Conservation (phyloP, 2,797 vertebrate species). For the Sebastes flavidus region DNA sequence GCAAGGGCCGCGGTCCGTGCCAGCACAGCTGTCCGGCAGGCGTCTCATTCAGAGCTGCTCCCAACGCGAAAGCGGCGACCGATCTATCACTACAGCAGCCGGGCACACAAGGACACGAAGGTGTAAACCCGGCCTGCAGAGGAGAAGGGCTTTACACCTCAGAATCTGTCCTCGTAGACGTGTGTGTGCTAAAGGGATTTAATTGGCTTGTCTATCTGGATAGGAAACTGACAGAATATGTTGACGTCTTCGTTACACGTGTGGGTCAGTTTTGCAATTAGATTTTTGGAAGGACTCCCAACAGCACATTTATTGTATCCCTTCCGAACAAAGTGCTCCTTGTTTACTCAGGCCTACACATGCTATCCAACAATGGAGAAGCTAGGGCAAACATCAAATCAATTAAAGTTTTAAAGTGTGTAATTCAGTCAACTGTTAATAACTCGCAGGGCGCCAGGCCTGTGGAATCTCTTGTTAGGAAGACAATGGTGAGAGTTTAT, state of each 20-base stretch:
- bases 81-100: slow-evolving; percentile 71
- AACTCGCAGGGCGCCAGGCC: slow-evolving; percentile 72
- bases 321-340: slow-evolving; percentile 5
- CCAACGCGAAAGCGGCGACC: slow-evolving; percentile 53
- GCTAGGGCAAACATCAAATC: slow-evolving; percentile 53
- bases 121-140: slow-evolving; percentile 64
- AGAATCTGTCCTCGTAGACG: slow-evolving; percentile 36
- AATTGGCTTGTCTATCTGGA: slow-evolving; percentile 33
- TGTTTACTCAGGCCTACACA: slow-evolving; percentile 25
- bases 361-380: slow-evolving; percentile 17
- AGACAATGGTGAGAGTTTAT: slow-evolving; percentile 78
- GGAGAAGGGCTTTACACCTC: slow-evolving; percentile 59
- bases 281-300: slow-evolving; percentile 34
- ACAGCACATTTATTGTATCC: not conserved
- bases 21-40: slow-evolving; percentile 81
- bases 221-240: slow-evolving; percentile 22
- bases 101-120: slow-evolving; percentile 73
- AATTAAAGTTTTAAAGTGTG: slow-evolving; percentile 73
- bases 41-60: slow-evolving; percentile 66
- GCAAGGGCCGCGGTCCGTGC: slow-evolving; percentile 49
- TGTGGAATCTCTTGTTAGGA: slow-evolving; percentile 82
- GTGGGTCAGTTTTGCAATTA: slow-evolving; percentile 26
- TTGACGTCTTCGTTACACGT: slow-evolving; percentile 30
- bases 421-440: slow-evolving; percentile 85
- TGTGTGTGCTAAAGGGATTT: slow-evolving; percentile 35